phyloP scores from a whole-genome alignment of 53 echinoderm and acorn worm genomes.

The Patiria pectinifera region DNA sequence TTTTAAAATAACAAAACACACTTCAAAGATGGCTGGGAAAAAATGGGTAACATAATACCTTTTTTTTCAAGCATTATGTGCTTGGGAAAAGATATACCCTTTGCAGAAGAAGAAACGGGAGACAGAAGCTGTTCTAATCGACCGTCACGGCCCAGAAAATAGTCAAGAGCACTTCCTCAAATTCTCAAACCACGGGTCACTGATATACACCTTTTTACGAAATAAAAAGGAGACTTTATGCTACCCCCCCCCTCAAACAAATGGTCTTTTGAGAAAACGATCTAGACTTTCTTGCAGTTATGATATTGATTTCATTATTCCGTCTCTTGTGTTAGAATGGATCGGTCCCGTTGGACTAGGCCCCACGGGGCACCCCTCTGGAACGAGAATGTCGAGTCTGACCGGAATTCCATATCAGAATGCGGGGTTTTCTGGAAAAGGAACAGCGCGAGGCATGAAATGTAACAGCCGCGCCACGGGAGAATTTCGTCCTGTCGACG shows the following conservation, averaged over 20 bases:
- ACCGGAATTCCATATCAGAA: background rate
- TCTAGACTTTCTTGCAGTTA: background rate
- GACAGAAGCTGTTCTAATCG: background rate
- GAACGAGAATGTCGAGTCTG: background rate
- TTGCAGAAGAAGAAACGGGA: background rate
- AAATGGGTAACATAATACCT: too few species aligned
- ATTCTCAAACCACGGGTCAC: background rate
- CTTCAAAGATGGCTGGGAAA: too few species aligned
- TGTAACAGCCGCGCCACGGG: background rate
- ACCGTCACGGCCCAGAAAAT: background rate
- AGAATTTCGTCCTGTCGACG: background rate
- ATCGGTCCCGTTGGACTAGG: background rate
- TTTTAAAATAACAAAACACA: too few species aligned
- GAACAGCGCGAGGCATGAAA: background rate
- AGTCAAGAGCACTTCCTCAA: background rate
- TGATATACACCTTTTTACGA: background rate
- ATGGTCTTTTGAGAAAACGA: background rate
- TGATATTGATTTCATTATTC: background rate
- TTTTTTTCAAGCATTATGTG: too few species aligned
- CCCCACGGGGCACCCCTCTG: background rate
- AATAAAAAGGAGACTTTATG: background rate
- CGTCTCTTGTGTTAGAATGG: background rate
- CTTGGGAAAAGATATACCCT: background rate
- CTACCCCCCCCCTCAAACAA: background rate
- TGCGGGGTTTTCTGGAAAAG: background rate